Evolutionary conservation across 2,113 vertebrate species (phyloP).

Genomic region (Genyomyrus donnyi): DNA sequence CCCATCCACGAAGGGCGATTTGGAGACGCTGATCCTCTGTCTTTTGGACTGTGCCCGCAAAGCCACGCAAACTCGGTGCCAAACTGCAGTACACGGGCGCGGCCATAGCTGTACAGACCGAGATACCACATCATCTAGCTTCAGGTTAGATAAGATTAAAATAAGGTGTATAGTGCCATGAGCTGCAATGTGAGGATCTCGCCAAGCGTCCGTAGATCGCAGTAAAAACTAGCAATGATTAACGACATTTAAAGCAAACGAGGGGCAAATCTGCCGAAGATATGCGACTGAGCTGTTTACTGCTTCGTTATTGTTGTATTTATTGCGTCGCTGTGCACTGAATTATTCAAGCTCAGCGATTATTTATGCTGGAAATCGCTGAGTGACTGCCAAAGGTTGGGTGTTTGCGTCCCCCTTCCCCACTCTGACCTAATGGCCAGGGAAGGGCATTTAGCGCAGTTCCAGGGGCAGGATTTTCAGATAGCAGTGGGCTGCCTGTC

Average conservation of each 20-base stretch:
- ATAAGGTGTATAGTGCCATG: background rate
- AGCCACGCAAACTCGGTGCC: background rate
- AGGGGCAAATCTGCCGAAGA: background rate
- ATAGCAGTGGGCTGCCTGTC: background rate
- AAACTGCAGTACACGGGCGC: background rate
- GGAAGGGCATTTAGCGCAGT: background rate
- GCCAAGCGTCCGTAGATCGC: background rate
- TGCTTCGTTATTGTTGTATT: background rate
- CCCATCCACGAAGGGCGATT: background rate
- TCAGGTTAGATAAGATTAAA: background rate
- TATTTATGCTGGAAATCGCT: background rate
- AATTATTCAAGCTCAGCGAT: background rate
- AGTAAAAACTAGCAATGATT: background rate
- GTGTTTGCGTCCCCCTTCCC: background rate
- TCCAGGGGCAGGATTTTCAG: background rate
- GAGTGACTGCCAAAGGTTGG: background rate
- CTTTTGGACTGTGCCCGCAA: background rate
- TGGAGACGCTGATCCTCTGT: background rate
- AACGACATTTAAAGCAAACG: background rate
- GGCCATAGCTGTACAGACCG: background rate
- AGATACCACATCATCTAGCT: background rate
- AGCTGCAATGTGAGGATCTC: background rate
- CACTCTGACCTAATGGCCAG: background rate
- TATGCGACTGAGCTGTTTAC: constrained; percentile 1
- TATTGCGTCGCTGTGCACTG: background rate